Evolutionary conservation across 2,113 vertebrate species (phyloP).

Genomic region (Glaucidium brasilianum): DNA sequence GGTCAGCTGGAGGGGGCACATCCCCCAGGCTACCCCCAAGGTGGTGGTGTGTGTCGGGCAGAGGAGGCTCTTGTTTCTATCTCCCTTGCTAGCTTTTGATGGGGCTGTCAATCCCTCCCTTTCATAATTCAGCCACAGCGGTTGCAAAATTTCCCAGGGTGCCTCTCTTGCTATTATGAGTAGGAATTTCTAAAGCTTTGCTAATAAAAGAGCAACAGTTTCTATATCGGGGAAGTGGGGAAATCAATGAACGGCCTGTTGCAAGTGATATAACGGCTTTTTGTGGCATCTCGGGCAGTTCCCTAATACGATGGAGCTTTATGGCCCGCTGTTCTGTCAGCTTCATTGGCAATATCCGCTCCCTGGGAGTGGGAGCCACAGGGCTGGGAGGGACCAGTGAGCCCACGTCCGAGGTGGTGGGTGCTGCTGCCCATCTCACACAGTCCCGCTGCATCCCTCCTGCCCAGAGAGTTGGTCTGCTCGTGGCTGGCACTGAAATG

Average conservation of each 20-base stretch:
- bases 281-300: neutral
- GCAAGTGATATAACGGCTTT: constrained; percentile 12
- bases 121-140: constrained; percentile 10
- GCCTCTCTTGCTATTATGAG: neutral
- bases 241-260: constrained; percentile 27
- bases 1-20: neutral
- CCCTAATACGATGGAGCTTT: neutral
- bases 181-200: constrained; percentile 26
- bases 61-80: neutral
- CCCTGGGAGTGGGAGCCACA: neutral
- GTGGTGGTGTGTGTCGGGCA: neutral
- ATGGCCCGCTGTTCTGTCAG: neutral
- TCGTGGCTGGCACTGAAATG: rapidly evolving
- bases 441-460: neutral
- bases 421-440: neutral
- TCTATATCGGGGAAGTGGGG: neutral
- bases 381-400: neutral
- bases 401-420: rapidly evolving
- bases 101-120: neutral
- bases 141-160: constrained; percentile 1
- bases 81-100: neutral
- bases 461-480: rapidly evolving
- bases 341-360: neutral
- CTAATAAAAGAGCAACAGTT: constrained; percentile 21
- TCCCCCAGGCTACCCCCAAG: rapidly evolving